These are phyloP conservation scores for Remorina albescens DNA, from an alignment of 2,797 vertebrate genomes.

Conservation along the genomic window DNA sequence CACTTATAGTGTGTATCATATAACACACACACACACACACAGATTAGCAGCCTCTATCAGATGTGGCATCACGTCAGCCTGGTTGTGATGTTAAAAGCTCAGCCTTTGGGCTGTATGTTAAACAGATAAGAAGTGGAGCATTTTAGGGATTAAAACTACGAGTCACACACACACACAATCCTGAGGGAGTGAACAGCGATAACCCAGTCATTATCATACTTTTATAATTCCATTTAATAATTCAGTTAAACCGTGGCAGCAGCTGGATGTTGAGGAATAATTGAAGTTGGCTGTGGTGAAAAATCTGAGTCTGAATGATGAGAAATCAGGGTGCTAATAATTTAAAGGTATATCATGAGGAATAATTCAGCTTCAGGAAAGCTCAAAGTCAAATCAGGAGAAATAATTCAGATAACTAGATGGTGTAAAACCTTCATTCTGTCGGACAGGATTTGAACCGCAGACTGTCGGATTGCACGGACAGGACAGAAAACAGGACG, in stretches of 20 bases:
- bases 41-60: conserved; percentile 60
- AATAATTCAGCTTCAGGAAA: conserved; percentile 28
- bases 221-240: conserved; percentile 78
- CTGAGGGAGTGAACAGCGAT: conserved; percentile 59
- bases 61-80: conserved; percentile 54
- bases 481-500: background rate
- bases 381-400: conserved; percentile 32
- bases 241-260: conserved; percentile 56
- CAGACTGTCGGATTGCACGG: background rate
- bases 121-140: conserved; percentile 74
- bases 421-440: conserved; percentile 17
- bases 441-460: conserved; percentile 4
- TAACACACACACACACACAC: conserved; percentile 38
- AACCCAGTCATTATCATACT: conserved; percentile 75
- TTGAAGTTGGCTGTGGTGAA: conserved; percentile 43
- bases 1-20: conserved; percentile 3
- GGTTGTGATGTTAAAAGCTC: conserved; percentile 75
- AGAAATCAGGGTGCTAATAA: conserved; percentile 62
- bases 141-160: conserved; percentile 75
- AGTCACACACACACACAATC: conserved; percentile 57
- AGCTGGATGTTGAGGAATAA: conserved; percentile 71
- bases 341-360: conserved; percentile 52
- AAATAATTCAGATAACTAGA: conserved; percentile 34
- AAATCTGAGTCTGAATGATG: conserved; percentile 53
- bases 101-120: conserved; percentile 75